These are phyloP conservation scores for Ammodytes dubius DNA, from an alignment of 2,113 vertebrate species.

Conservation along the genomic window DNA sequence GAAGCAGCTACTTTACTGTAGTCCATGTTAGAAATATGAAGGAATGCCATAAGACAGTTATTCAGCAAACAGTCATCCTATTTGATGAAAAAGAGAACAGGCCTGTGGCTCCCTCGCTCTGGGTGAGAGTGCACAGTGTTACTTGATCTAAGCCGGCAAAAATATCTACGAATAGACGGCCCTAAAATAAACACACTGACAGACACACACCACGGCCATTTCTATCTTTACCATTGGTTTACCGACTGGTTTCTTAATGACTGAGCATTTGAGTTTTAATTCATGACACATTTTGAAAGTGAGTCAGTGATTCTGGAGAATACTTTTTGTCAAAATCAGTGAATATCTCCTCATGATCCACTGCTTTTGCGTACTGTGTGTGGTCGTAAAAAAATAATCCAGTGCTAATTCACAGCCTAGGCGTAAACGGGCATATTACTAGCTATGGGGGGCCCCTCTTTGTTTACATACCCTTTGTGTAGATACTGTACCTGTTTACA, in stretches of 20 bases:
- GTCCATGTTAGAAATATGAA: not conserved
- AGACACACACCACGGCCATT: constrained; percentile 5
- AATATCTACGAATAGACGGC: constrained; percentile 72
- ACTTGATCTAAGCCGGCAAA: constrained; percentile 68
- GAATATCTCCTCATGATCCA: no score
- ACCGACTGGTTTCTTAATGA: not conserved
- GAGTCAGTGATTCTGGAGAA: no score
- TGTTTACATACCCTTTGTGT: no score
- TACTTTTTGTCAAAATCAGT: no score
- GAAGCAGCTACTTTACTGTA: not conserved
- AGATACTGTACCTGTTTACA: no score
- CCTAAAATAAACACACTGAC: constrained; percentile 72
- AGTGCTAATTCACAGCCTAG: no score
- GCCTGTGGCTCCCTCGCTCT: constrained; percentile 39
- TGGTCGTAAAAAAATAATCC: no score
- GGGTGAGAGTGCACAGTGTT: constrained; percentile 68
- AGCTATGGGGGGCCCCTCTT: no score
- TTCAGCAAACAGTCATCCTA: not conserved
- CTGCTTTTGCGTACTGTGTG: no score
- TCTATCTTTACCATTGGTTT: constrained; percentile 3
- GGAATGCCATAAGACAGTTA: not conserved
- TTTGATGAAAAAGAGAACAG: not conserved
- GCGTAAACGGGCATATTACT: no score
- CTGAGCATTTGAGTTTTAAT: not conserved
- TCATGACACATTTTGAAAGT: not conserved